Evolutionary conservation across 53 echinoderm and acorn worm genomes (phyloP), one percentile per base, ranked within the genome.

Genomic region (Astropecten irregularis): DNA sequence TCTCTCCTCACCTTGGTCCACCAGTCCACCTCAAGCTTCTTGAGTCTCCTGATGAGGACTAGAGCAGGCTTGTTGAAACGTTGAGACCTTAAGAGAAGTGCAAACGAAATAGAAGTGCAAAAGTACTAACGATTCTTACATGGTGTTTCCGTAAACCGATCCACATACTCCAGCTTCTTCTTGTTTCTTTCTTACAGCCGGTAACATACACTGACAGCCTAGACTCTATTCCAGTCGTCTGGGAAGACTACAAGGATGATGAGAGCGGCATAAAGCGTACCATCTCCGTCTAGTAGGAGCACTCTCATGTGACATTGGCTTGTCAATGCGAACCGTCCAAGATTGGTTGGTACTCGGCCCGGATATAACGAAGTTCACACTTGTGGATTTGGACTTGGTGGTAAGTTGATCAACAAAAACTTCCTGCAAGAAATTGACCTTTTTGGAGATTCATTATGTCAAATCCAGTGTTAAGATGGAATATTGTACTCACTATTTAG

Each of bases 81-180:
- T 86, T 69, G 35, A 69, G n/a, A 84, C 46, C 50, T 62, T 54
- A 85, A 74, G 85, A 76, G 73, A 16, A 76, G 30, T 56, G n/a
- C n/a, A n/a, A n/a, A n/a, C n/a, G n/a, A n/a, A n/a, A n/a, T n/a
- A n/a, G n/a, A n/a, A n/a, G n/a, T n/a, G n/a, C n/a, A n/a, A n/a
- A n/a, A n/a, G n/a, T n/a, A n/a, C n/a, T n/a, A n/a, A n/a, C n/a
- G n/a, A n/a, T n/a, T n/a, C n/a, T n/a, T n/a, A n/a, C n/a, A n/a
- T n/a, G n/a, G n/a, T n/a, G n/a, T n/a, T n/a, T n/a, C n/a, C n/a
- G n/a, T n/a, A n/a, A n/a, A n/a, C n/a, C n/a, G n/a, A n/a, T n/a
- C n/a, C n/a, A n/a, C n/a, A n/a, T n/a, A n/a, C n/a, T n/a, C n/a
- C n/a, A n/a, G n/a, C n/a, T n/a, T n/a, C n/a, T 31, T 28, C 30